Base-by-base conservation (phyloP, 2,797 vertebrate genomes). In the Clarias platycephalus region DNA sequence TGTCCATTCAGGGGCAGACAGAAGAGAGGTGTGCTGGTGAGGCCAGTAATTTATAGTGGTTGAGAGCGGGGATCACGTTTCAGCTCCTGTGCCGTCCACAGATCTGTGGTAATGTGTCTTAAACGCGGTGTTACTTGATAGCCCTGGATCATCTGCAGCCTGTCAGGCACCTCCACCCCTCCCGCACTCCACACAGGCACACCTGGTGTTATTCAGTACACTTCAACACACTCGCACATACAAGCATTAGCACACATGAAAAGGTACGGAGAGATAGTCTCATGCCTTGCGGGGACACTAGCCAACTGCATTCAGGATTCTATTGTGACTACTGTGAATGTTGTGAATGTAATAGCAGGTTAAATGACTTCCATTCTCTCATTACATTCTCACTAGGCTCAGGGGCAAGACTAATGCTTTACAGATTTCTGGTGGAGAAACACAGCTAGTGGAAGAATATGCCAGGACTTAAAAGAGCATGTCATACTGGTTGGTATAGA, bases 51-150 rank as follows among this genome's bases (percentile, higher is more conserved):
- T 92, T 92, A 93, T 94, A 88, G 89, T 84, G 84, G 89, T 83
- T 90, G 77, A 22, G 62, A 63, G 64, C 40, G 28, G 85, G 71
- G 90, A 88, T 91, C 85, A 86, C 70, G 89, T 94, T 95, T 93
- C 93, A 92, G 87, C 26, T 82, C 85, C 26, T 40, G 82, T 88
- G 88, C 87, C 84, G 88, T 89, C 92, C 86, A 90, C 89, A 91
- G 91, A 91, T 91, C 91, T 91, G 74, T 85, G 87, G 85, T 91
- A 91, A 92, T 92, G 94, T 88, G 58, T 84, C 86, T 91, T 92
- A 91, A 93, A 93, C 77, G 72, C 89, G 81, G 68, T 31, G 91
- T 93, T 88, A 92, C 88, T 88, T 68, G 83, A 91, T 91, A 80
- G 70, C 89, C 89, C 86, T 84, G 88, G 84, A 88, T 93, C 90